Percentiles rank a stretch among this genome's conserved stretches.
phyloP scores from a whole-genome alignment of 2,113 vertebrate genomes.

The Meriones unguiculatus region DNA sequence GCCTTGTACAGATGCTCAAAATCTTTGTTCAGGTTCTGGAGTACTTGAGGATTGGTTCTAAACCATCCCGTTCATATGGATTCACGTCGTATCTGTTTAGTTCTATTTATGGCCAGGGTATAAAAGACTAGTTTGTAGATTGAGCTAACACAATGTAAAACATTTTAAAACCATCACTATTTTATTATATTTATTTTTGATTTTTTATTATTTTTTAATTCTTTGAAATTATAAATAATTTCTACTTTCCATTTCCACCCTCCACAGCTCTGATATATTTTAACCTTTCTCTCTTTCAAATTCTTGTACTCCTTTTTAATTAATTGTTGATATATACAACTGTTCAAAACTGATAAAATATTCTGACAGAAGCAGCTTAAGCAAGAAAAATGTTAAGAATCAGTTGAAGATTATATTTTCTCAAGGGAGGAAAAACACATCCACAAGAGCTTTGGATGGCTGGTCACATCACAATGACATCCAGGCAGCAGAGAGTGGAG shows the following conservation, averaged over 20 bases:
- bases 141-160: not conserved
- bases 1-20: not conserved
- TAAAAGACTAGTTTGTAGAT: not conserved
- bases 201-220: not conserved
- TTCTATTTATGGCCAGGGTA: not conserved
- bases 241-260: not conserved
- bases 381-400: not conserved
- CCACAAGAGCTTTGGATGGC: no score
- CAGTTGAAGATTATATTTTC: not conserved
- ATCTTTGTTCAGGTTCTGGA: not conserved
- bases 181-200: not conserved
- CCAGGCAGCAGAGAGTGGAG: not conserved
- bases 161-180: not conserved
- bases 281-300: not conserved
- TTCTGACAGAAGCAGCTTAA: not conserved
- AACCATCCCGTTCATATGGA: not conserved
- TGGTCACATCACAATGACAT: not conserved
- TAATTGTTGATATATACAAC: not conserved
- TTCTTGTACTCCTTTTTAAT: no score
- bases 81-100: not conserved
- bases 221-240: not conserved
- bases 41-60: not conserved
- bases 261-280: not conserved
- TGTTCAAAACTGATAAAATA: no score
- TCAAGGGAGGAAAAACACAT: not conserved